These are phyloP conservation scores for Andrena marginata DNA, from an alignment of 2,888 invertebrate genomes.

Conservation along the genomic window DNA sequence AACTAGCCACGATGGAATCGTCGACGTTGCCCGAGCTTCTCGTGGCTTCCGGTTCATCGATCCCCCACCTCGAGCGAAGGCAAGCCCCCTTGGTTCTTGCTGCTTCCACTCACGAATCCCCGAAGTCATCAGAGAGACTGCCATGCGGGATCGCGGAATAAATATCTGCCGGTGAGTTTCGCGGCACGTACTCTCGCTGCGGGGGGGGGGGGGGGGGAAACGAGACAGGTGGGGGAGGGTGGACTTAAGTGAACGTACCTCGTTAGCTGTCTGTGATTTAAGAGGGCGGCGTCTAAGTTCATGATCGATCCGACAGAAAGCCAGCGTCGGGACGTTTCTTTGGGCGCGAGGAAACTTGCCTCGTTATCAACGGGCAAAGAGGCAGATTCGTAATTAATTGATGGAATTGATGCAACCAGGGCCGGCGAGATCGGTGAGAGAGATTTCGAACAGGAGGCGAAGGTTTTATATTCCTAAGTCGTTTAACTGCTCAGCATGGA, in stretches of 20 bases:
- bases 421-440: neutral
- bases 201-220: too few species aligned
- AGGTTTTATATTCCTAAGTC: neutral
- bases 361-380: neutral
- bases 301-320: conserved; percentile 54
- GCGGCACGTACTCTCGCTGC: conserved; percentile 65
- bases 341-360: neutral
- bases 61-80: conserved; percentile 23
- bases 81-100: conserved; percentile 54
- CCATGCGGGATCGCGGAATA: conserved; percentile 68
- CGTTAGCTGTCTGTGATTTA: conserved; percentile 69
- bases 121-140: conserved; percentile 69
- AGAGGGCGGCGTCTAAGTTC: conserved; percentile 64
- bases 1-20: conserved; percentile 49
- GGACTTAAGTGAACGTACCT: conserved; percentile 69
- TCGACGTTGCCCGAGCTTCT: conserved; percentile 51
- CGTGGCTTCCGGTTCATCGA: conserved; percentile 64
- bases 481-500: too few species aligned
- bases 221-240: conserved; percentile 38
- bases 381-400: neutral
- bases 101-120: conserved; percentile 68
- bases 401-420: neutral
- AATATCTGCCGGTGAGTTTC: conserved; percentile 68
- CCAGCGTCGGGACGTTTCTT: neutral
- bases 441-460: neutral